Percentiles rank a stretch among this genome's conserved stretches.
phyloP scores from a whole-genome alignment of 2,797 vertebrate genomes.

The Oryzias sinensis region DNA sequence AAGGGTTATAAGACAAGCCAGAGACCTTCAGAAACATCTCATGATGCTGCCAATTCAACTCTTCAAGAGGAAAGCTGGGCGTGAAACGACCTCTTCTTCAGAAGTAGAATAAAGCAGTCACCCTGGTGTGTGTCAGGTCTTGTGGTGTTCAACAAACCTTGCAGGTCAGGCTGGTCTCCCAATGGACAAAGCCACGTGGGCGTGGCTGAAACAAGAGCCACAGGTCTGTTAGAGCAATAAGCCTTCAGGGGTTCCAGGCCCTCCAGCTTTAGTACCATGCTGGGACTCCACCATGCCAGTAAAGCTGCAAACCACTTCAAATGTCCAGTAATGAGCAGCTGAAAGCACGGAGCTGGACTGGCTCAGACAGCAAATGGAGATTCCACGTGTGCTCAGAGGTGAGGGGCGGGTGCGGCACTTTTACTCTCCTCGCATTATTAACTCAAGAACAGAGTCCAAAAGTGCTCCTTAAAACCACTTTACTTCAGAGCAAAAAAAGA shows the following conservation, averaged over 20 bases:
- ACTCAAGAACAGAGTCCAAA: conserved; percentile 32
- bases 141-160: too few relatives aligned
- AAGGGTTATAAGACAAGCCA: not conserved
- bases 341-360: conserved; percentile 20
- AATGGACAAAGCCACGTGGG: conserved; percentile 1
- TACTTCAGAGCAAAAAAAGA: conserved; percentile 72
- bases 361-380: not conserved
- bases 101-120: too few relatives aligned
- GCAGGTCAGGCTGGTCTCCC: too few relatives aligned
- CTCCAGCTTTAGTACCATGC: conserved; percentile 49
- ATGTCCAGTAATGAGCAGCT: conserved; percentile 48
- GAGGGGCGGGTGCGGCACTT: conserved; percentile 14
- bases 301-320: conserved; percentile 46
- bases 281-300: conserved; percentile 48
- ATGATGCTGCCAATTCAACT: too few relatives aligned
- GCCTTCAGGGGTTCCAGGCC: not conserved
- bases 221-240: conserved; percentile 56
- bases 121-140: too few relatives aligned
- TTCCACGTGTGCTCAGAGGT: conserved; percentile 2
- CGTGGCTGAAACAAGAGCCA: conserved; percentile 5
- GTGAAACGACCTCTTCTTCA: too few relatives aligned
- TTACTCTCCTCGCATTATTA: not conserved
- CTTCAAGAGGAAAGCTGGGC: too few relatives aligned
- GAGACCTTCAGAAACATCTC: too few relatives aligned
- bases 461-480: conserved; percentile 73